A percentile compares a stretch with the other conserved stretches of the same genome.
Evolutionary conservation across 2,113 vertebrate species (phyloP).

Genomic region (Anarrhichthys ocellatus): DNA sequence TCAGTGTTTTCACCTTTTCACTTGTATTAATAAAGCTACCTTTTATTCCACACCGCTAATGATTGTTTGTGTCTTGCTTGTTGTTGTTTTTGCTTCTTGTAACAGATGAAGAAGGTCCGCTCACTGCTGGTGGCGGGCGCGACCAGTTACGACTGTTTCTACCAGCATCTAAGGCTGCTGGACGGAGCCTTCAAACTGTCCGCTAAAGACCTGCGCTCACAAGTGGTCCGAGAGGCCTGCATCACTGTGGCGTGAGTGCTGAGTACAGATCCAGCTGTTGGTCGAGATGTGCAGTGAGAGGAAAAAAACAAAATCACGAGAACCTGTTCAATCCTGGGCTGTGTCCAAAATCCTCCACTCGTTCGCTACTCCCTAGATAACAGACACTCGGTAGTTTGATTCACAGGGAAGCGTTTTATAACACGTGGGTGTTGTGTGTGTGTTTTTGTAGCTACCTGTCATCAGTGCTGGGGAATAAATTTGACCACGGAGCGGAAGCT

Average conservation of each 20-base stretch:
- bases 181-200: slow-evolving; percentile 98
- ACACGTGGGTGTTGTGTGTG: neutral
- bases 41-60: neutral
- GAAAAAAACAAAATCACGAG: neutral
- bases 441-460: slow-evolving; percentile 88
- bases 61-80: neutral
- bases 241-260: slow-evolving; percentile 96
- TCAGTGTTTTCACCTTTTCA: slow-evolving; percentile 66
- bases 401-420: neutral
- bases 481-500: slow-evolving; percentile 96
- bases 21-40: neutral
- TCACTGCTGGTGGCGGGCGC: slow-evolving; percentile 95
- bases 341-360: neutral
- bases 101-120: slow-evolving; percentile 94
- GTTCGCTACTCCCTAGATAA: neutral
- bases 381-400: neutral
- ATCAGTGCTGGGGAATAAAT: slow-evolving; percentile 94
- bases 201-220: slow-evolving; percentile 95
- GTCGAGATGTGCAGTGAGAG: neutral
- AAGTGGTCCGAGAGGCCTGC: slow-evolving; percentile 97
- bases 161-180: slow-evolving; percentile 94
- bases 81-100: neutral
- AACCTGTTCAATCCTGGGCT: neutral
- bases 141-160: slow-evolving; percentile 93
- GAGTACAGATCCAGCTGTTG: neutral